phyloP scores from a whole-genome alignment of 2,888 invertebrate genomes.

The Tachystola acroxantha region DNA sequence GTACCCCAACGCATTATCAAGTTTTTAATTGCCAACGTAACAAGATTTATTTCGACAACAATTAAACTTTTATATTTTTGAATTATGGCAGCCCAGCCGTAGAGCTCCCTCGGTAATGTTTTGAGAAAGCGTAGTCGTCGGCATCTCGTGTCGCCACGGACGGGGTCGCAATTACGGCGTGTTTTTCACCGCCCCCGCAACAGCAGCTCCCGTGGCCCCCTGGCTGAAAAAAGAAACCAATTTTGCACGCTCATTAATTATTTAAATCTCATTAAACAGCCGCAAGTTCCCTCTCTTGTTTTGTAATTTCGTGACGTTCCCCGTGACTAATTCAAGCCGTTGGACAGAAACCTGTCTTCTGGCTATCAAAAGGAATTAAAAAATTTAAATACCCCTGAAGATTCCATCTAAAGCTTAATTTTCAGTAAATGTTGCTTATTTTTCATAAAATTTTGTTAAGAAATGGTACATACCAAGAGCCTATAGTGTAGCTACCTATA shows the following conservation, averaged over 20 bases:
- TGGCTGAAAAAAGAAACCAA: slow-evolving; percentile 71
- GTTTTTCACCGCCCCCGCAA: slow-evolving; percentile 64
- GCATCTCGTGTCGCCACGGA: slow-evolving; percentile 17
- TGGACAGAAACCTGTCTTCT: slow-evolving; percentile 28
- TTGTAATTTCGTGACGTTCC: slow-evolving; percentile 56
- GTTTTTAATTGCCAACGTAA: slow-evolving; percentile 42
- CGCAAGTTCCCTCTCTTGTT: slow-evolving; percentile 62
- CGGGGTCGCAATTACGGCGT: slow-evolving; percentile 65
- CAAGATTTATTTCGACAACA: slow-evolving; percentile 46
- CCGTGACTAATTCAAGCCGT: slow-evolving; percentile 51
- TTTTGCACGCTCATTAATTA: slow-evolving; percentile 78
- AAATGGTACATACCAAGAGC: too few species aligned
- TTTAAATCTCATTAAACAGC: slow-evolving; percentile 77
- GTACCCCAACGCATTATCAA: too few species aligned
- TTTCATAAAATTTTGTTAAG: too few species aligned
- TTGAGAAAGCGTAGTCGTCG: slow-evolving; percentile 14
- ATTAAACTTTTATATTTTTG: slow-evolving; percentile 55
- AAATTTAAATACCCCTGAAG: slow-evolving; percentile 7
- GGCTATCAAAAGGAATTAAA: slow-evolving; percentile 10
- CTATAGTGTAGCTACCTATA: too few species aligned
- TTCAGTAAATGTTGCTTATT: background rate
- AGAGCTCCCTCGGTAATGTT: slow-evolving; percentile 35
- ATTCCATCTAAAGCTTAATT: slow-evolving; percentile 3
- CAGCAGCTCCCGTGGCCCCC: slow-evolving; percentile 38
- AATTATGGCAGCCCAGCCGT: slow-evolving; percentile 38